Base-by-base conservation (phyloP, 2,113 vertebrate genomes). In the Oryzias curvinotus region DNA sequence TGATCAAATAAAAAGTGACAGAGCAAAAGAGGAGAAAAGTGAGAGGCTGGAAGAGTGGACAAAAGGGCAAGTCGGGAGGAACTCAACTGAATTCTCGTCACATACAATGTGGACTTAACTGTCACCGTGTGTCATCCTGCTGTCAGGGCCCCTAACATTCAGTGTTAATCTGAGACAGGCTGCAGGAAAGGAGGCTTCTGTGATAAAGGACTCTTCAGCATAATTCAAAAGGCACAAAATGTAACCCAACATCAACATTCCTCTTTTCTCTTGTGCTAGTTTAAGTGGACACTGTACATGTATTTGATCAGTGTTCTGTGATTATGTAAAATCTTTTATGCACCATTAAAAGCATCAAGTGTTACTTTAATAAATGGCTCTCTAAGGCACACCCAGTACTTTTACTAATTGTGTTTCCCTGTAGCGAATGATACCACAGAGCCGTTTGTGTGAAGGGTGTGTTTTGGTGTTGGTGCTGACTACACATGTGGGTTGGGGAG, bases 321-420 rank as follows among this genome's bases (percentile, higher is more conserved):
- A 75, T 79, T 46, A 73, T 74, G 57, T 63, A 54, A 63, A 77
- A 73, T 74, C 15, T 53, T 68, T 65, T 52, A 76, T 75, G 73
- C 53, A 48, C 62, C 68, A 82, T 80, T 84, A 60, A 83, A 83
- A 73, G 54, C 62, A 57, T 65, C 57, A 79, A 71, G 61, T 52
- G 36, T 65, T 62, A 53, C 45, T 73, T 71, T 73, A 71, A 76
- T 53, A 74, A 85, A 85, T 79, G 72, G 75, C 78, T 84, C 56
- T 73, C 53, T 52, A 57, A 78, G 57, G 57, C 61, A 67, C 14
- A 17, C 57, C 16, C 53, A 3, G 62, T 78, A 85, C 83, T 86
- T 83, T 74, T 73, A 78, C 63, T 83, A 84, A 91, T 86, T 85
- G 82, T 85, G 62, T 79, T 81, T 72, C 71, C 66, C 71, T 46